Evolutionary conservation across 23 tunicate species (phyloP).

Genomic region (Oikopleura dioica): DNA sequence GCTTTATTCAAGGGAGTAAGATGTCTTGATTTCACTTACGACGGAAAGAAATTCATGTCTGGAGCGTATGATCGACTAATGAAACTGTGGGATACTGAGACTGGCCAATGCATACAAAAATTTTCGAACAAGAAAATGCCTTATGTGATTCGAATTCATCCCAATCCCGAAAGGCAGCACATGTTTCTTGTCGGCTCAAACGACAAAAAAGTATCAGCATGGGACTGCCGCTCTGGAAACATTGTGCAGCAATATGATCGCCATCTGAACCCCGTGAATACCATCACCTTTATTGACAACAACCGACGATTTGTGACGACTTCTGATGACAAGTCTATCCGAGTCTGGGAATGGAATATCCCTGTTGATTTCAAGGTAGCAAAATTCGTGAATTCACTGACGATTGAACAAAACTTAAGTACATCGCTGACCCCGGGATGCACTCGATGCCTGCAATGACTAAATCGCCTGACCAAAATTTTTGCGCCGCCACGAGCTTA

Average conservation of each 20-base stretch:
- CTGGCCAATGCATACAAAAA: conserved; percentile 52
- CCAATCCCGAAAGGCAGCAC: conserved; percentile 55
- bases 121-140: conserved; percentile 76
- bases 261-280: conserved; percentile 92
- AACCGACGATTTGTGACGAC: conserved; percentile 92
- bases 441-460: conserved; percentile 92
- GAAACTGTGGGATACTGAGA: conserved; percentile 93
- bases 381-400: too few relatives aligned
- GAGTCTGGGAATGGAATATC: conserved; percentile 99
- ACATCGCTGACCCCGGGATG: conserved; percentile 95
- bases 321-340: conserved; percentile 74
- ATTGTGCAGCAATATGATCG: conserved; percentile 90
- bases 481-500: conserved; percentile 64
- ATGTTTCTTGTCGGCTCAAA: conserved; percentile 68
- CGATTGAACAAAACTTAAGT: too few relatives aligned
- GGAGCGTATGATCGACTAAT: conserved; percentile 75
- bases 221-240: conserved; percentile 49
- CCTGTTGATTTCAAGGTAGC: conserved; percentile 96
- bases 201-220: conserved; percentile 85
- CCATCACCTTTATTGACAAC: conserved; percentile 89
- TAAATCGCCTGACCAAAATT: conserved; percentile 58
- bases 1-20: background rate
- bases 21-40: background rate
- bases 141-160: conserved; percentile 82
- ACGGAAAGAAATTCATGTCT: conserved; percentile 26